Base-by-base conservation (phyloP, 2,797 vertebrate genomes). In the Schizopygopsis malacanthus region DNA sequence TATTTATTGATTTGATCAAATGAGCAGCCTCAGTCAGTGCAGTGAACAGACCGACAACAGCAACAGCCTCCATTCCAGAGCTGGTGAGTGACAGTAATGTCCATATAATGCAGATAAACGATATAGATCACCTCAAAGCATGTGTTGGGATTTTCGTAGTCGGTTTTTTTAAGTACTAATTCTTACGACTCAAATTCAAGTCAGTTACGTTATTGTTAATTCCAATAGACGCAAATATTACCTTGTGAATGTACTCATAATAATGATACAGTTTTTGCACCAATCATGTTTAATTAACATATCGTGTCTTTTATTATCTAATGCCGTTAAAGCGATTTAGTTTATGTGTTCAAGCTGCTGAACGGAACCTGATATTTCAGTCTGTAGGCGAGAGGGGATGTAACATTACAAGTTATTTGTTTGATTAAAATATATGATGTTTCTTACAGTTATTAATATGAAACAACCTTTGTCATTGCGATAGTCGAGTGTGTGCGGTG, bases 11-110 rank as follows among this genome's bases (percentile, higher is more conserved):
- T 61, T 39, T 37, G 80, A 82, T 59, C 88, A 83, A 87, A 90
- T 89, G 89, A 87, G 81, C 76, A 79, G 87, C 16, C 37, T 63
- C 84, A 79, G 47, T 75, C 69, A 70, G 39, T 73, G 71, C 65
- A 81, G 65, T 45, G 84, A n/a, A 28, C 45, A 84, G 84, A 77
- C 71, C 75, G 70, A 87, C 80, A 82, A 72, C 85, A 87, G 63
- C 33, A 73, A 75, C 69, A 86, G 72, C 86, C 86, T 86, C 86
- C 90, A 86, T 85, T 87, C 76, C 78, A 77, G 82, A 87, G 82
- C 83, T 86, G 90, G 90, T 89, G 81, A 83, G 87, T 83, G 33
- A 82, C 79, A 73, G 20, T 45, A 80, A 56, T 39, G 45, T n/a
- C 2, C 81, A 56, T 39, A 52, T 45, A 59, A 78, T 43, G 6